Evolutionary conservation across 1,140 invertebrate genomes (phyloP).

Genomic region (Drosophila quadrilineata): DNA sequence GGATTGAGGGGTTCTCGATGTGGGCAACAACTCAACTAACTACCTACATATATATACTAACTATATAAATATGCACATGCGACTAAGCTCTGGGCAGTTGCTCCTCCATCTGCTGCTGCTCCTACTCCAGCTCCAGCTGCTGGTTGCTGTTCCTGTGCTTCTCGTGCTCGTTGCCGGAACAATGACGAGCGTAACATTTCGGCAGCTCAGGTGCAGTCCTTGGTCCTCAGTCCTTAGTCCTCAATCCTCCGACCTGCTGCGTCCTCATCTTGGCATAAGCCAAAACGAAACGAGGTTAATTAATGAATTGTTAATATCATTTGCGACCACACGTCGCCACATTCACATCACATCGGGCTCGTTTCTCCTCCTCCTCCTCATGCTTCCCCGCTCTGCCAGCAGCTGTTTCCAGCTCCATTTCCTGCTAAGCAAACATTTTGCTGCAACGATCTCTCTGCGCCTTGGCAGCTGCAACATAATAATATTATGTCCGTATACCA

Average conservation of each 20-base stretch:
- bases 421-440: constrained; percentile 57
- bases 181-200: constrained; percentile 50
- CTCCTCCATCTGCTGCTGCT: constrained; percentile 9
- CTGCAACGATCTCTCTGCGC: constrained; percentile 65
- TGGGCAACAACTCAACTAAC: constrained; percentile 37
- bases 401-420: background rate
- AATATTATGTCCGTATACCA: constrained; percentile 62
- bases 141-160: background rate
- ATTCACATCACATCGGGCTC: constrained; percentile 32
- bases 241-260: background rate
- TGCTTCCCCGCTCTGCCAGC: background rate
- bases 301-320: constrained; percentile 79
- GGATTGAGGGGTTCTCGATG: constrained; percentile 5
- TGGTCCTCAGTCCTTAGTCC: constrained; percentile 4
- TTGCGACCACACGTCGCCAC: constrained; percentile 76
- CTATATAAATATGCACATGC: constrained; percentile 71
- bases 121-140: background rate
- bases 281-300: constrained; percentile 75
- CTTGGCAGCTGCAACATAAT: constrained; percentile 77
- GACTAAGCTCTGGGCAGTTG: constrained; percentile 53
- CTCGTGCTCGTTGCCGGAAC: constrained; percentile 26
- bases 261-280: constrained; percentile 58
- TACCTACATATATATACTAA: constrained; percentile 64
- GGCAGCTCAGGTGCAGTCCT: constrained; percentile 33
- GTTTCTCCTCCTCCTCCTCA: background rate